Percentiles rank a stretch among this genome's conserved stretches.
Conservation (phyloP, 2,888 invertebrate species). For the Caenorhabditis japonica region DNA sequence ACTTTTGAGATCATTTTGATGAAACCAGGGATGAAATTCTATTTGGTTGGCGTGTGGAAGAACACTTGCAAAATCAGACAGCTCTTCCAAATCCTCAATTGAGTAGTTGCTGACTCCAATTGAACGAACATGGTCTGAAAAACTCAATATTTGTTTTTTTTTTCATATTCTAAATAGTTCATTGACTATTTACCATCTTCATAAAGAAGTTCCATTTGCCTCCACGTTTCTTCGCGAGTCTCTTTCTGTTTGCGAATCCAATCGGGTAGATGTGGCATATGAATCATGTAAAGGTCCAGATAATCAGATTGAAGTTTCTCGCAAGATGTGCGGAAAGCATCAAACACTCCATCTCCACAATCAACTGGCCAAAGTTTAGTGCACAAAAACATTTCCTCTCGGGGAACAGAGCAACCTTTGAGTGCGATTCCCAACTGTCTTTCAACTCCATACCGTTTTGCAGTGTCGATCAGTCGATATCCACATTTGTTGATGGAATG, state of each 20-base stretch:
- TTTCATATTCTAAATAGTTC: not conserved
- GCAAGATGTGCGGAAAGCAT: constrained; percentile 76
- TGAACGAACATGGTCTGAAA: constrained; percentile 72
- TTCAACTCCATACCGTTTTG: constrained; percentile 78
- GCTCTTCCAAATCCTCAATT: constrained; percentile 73
- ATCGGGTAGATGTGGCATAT: constrained; percentile 78
- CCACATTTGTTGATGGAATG: constrained; percentile 77
- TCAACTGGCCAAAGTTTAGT: constrained; percentile 78
- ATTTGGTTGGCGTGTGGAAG: constrained; percentile 78
- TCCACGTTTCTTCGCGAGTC: constrained; percentile 78
- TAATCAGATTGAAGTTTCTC: constrained; percentile 76
- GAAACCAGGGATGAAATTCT: constrained; percentile 78
- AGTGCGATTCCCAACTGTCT: constrained; percentile 74
- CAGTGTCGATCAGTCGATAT: constrained; percentile 78
- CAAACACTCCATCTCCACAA: constrained; percentile 74
- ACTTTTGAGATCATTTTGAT: constrained; percentile 73
- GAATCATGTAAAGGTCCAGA: constrained; percentile 78
- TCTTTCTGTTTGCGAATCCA: constrained; percentile 62
- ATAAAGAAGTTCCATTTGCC: constrained; percentile 77
- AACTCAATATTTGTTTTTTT: not conserved
- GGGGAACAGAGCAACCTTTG: constrained; percentile 55
- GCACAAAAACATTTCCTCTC: constrained; percentile 77
- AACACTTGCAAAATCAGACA: constrained; percentile 75
- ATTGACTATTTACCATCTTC: constrained; percentile 72
- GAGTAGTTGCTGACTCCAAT: constrained; percentile 78